These are phyloP conservation scores for Rhamnusium bicolor DNA, from an alignment of 2,888 invertebrate genomes.

Conservation along the genomic window DNA sequence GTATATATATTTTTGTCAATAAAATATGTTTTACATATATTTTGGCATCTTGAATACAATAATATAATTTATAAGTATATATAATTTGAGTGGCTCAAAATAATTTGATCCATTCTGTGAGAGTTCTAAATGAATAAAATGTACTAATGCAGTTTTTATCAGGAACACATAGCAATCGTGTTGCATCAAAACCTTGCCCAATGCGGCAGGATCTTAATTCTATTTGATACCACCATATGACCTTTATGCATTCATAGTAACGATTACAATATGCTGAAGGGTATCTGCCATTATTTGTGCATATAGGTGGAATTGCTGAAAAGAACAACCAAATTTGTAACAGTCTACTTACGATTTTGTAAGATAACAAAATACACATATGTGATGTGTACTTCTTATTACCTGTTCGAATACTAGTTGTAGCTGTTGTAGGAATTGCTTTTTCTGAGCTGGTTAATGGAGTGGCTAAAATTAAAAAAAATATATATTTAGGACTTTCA, in stretches of 20 bases:
- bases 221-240: conserved; percentile 53
- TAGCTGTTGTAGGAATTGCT: background rate
- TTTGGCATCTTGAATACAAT: background rate
- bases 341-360: no score
- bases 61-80: no score
- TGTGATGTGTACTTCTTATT: no score
- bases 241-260: conserved; percentile 49
- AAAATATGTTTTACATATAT: background rate
- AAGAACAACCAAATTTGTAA: no score
- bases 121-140: background rate
- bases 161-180: conserved; percentile 33
- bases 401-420: background rate
- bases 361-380: no score
- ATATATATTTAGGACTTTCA: background rate
- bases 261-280: conserved; percentile 44
- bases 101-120: background rate
- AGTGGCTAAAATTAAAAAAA: background rate
- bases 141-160: conserved; percentile 30
- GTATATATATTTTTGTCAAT: conserved; percentile 6
- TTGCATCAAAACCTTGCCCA: conserved; percentile 42
- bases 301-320: conserved; percentile 32
- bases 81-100: background rate
- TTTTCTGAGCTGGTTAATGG: background rate
- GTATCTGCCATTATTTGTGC: conserved; percentile 43
- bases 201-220: conserved; percentile 40